Evolutionary conservation across 2,888 invertebrate species (phyloP).

Genomic region (Unio delphinus): DNA sequence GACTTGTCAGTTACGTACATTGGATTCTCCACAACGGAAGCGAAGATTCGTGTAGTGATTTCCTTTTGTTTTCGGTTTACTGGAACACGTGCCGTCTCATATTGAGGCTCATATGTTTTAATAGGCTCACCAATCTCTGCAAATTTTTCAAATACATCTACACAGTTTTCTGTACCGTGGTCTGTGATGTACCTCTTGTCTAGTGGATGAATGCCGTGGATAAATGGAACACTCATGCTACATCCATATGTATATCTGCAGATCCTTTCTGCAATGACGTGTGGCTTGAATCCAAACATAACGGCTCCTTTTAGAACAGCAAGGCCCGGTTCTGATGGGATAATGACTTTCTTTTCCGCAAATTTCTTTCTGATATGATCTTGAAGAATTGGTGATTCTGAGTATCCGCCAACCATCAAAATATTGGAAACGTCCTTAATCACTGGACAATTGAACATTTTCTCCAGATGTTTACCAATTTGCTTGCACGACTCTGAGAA

Average conservation of each 20-base stretch:
- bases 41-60: conserved; percentile 13
- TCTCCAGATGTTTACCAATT: conserved; percentile 11
- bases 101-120: conserved; percentile 9
- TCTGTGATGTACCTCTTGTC: conserved; percentile 13
- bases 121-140: conserved; percentile 13
- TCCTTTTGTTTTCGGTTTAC: conserved; percentile 7
- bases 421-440: conserved; percentile 10
- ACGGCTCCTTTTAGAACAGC: conserved; percentile 26
- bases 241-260: conserved; percentile 20
- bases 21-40: conserved; percentile 8
- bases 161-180: conserved; percentile 9
- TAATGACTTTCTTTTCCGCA: conserved; percentile 14
- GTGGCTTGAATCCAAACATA: conserved; percentile 17
- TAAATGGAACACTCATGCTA: conserved; percentile 8
- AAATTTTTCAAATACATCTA: conserved; percentile 16
- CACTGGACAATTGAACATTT: conserved; percentile 9
- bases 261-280: conserved; percentile 10
- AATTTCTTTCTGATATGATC: conserved; percentile 10
- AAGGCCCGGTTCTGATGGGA: conserved; percentile 21
- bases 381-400: conserved; percentile 23
- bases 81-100: conserved; percentile 11
- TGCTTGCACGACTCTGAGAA: conserved; percentile 10
- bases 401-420: conserved; percentile 29
- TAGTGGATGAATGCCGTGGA: conserved; percentile 5
- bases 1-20: conserved; percentile 21